Conservation (phyloP, 2,888 invertebrate species). For the Marasmarcha lunaedactyla region DNA sequence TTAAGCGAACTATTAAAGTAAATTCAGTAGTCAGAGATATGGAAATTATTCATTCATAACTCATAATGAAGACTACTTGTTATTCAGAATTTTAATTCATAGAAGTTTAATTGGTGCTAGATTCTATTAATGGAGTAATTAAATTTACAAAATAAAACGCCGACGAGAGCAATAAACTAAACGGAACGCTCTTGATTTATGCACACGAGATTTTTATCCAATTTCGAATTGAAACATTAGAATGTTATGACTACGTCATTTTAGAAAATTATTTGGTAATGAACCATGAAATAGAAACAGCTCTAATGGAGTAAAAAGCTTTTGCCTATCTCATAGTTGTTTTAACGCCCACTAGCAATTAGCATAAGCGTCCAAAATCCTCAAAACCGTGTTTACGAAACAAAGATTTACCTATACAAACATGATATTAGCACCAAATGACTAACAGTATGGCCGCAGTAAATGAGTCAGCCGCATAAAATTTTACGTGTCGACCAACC, state of each 20-base stretch:
- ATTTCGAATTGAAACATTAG: background rate
- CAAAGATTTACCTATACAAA: background rate
- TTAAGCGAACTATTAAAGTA: too few relatives aligned
- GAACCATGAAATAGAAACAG: background rate
- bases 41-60: background rate
- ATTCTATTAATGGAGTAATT: background rate
- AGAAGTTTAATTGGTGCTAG: background rate
- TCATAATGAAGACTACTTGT: background rate
- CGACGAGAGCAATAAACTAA: background rate
- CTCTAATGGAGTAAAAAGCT: constrained; percentile 1
- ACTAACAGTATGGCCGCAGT: constrained; percentile 19
- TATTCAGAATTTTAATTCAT: background rate
- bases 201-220: background rate
- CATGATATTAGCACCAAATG: background rate
- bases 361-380: background rate
- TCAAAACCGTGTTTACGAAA: background rate
- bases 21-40: background rate
- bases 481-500: constrained; percentile 48
- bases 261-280: background rate
- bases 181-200: background rate
- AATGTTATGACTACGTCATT: background rate
- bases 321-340: background rate
- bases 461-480: constrained; percentile 59
- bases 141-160: background rate
- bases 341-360: background rate